Conservation (phyloP, 2,888 invertebrate species). For the Disparrhopalites patrizii region DNA sequence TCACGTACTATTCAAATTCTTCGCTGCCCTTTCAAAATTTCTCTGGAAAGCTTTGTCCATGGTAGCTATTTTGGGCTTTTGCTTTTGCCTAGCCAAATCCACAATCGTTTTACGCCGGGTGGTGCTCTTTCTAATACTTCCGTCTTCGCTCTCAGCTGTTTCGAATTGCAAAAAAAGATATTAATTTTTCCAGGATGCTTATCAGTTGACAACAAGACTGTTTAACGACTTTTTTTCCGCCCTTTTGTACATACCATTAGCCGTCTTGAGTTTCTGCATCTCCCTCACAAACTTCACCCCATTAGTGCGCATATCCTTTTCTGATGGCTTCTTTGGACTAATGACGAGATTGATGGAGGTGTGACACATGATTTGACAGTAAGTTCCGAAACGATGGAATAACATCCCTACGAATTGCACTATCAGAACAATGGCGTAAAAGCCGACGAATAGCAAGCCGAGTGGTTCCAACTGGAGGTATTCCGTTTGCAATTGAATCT, state of each 20-base stretch:
- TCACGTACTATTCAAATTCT: neutral
- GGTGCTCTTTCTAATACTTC: neutral
- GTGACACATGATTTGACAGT: conserved; percentile 41
- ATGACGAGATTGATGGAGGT: conserved; percentile 35
- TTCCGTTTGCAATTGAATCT: conserved; percentile 11
- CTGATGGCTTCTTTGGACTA: neutral
- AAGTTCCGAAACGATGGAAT: conserved; percentile 42
- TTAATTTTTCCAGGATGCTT: no score
- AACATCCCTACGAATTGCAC: conserved; percentile 45
- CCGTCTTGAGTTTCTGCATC: conserved; percentile 1
- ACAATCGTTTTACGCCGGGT: conserved; percentile 7
- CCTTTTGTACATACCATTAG: conserved; percentile 16
- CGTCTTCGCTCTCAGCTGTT: neutral
- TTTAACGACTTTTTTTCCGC: no score
- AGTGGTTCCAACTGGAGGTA: conserved; percentile 52
- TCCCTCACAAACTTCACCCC: neutral
- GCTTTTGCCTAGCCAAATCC: neutral
- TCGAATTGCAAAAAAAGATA: neutral
- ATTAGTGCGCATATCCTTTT: neutral
- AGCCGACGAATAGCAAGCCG: conserved; percentile 49
- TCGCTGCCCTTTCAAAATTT: neutral
- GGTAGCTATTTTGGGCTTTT: neutral
- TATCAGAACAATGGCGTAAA: conserved; percentile 40
- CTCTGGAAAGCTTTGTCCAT: conserved; percentile 10
- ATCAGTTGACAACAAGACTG: no score